These are phyloP conservation scores for Bombus waltoni DNA, from an alignment of 1,140 invertebrate genomes.

Conservation along the genomic window DNA sequence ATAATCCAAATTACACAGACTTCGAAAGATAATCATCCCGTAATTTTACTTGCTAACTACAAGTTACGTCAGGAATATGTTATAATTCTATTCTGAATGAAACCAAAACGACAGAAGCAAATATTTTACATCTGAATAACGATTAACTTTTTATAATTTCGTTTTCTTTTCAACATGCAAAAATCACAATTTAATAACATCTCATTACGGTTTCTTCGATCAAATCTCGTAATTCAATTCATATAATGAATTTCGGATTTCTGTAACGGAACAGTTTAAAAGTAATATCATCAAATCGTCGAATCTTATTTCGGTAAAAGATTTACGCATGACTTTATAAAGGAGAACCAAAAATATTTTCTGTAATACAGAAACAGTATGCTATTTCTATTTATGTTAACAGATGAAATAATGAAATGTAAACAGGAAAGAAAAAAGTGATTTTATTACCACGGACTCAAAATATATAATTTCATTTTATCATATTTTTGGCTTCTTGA, in stretches of 20 bases:
- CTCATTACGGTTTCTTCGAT: not conserved
- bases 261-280: not conserved
- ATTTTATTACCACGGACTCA: too few relatives aligned
- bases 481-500: too few relatives aligned
- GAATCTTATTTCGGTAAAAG: not conserved
- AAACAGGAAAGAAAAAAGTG: not conserved
- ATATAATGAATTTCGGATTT: too few relatives aligned
- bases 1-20: not conserved
- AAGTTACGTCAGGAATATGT: not conserved
- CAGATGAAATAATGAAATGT: not conserved
- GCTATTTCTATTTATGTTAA: not conserved
- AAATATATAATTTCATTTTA: too few relatives aligned
- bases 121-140: not conserved
- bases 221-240: too few relatives aligned
- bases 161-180: not conserved
- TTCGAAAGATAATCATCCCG: not conserved
- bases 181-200: not conserved
- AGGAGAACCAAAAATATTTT: not conserved
- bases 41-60: not conserved
- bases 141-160: not conserved
- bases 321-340: not conserved
- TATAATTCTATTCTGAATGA: not conserved
- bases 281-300: not conserved
- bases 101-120: not conserved
- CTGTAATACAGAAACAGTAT: not conserved